Conservation (phyloP, 2,888 invertebrate species). For the Melipona beecheii region DNA sequence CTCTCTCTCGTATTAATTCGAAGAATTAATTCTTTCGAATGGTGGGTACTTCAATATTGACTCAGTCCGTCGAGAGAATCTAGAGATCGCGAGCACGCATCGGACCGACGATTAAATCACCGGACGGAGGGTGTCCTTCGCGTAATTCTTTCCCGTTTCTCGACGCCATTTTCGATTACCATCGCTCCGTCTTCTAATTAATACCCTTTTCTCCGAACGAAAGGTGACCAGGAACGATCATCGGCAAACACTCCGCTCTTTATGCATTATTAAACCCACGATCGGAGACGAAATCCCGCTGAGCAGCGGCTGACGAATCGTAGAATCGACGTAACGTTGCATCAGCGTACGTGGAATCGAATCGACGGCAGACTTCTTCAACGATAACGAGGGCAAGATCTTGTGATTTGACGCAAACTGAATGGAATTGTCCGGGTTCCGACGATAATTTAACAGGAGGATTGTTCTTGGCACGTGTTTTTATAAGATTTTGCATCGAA, state of each 20-base stretch:
- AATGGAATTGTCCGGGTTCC: too few species aligned
- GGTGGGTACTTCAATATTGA: slow-evolving; percentile 75
- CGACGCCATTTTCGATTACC: slow-evolving; percentile 75
- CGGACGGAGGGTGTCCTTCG: slow-evolving; percentile 56
- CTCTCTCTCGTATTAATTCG: slow-evolving; percentile 57
- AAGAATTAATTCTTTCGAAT: slow-evolving; percentile 63
- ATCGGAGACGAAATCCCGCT: slow-evolving; percentile 28
- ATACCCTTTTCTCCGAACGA: slow-evolving; percentile 63
- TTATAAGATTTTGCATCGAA: too few species aligned
- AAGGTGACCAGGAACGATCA: slow-evolving; percentile 21
- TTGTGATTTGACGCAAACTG: too few species aligned
- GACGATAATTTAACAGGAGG: too few species aligned
- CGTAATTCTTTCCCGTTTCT: slow-evolving; percentile 34
- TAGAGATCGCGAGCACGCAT: slow-evolving; percentile 51
- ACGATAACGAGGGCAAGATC: neutral
- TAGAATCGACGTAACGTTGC: neutral
- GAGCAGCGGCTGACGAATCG: neutral
- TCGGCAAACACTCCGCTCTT: slow-evolving; percentile 36
- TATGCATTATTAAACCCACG: slow-evolving; percentile 52
- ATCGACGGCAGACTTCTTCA: too few species aligned
- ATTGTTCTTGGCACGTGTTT: too few species aligned
- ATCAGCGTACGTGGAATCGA: neutral
- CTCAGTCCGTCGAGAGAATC: slow-evolving; percentile 67
- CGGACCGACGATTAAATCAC: slow-evolving; percentile 58
- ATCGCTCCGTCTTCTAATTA: slow-evolving; percentile 77